Base-by-base conservation (phyloP, 1,140 invertebrate species). In the Caerostris extrusa region DNA sequence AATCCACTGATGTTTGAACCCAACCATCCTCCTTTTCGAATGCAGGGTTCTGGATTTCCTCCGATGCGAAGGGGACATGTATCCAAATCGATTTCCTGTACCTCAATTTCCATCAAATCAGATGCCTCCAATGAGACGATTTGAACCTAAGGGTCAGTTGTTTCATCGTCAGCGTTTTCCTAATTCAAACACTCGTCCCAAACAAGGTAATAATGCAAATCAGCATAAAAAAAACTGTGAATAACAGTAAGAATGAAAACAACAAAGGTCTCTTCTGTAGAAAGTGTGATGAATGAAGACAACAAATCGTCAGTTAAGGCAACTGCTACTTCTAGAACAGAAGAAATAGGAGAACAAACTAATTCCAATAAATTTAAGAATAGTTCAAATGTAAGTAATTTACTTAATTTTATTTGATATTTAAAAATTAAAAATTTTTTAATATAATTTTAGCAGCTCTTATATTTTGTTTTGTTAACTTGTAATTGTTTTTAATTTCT, bases 21-120 rank as follows among this genome's bases (percentile, higher is more conserved):
- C 19, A 91, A 83, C n/a, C 82, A 50, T 19, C 91, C 92, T 8
- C 86, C 12, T 87, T 93, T 93, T 50, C 92, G 67, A 5, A 93
- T 93, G 92, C 53, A 85, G 7, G 55, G 71, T n/a, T 71, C 92
- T 61, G 92, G 86, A 5, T 88, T 89, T 19, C 92, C 12, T 7
- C 92, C 85, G 17, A 87, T 67, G 64, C 58, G 86, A 19, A 93
- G 56, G 56, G 85, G 91, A 87, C n/a, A 61, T 83, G 57, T 93
- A 71, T 50, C 82, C 50, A 8, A 83, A 93, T n/a, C 56, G 91
- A 58, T 93, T 93, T 58, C 91, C 91, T 14, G 61, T 86, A 3
- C 92, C 85, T 2, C 92, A 77, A 3, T 93, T 87, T 61, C 61
- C 53, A 53, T 12, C 19, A 4, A 61, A 71, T 57, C 61, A 86